Evolutionary conservation across 2,797 vertebrate species (phyloP).

Genomic region (Enteromius radiatus): DNA sequence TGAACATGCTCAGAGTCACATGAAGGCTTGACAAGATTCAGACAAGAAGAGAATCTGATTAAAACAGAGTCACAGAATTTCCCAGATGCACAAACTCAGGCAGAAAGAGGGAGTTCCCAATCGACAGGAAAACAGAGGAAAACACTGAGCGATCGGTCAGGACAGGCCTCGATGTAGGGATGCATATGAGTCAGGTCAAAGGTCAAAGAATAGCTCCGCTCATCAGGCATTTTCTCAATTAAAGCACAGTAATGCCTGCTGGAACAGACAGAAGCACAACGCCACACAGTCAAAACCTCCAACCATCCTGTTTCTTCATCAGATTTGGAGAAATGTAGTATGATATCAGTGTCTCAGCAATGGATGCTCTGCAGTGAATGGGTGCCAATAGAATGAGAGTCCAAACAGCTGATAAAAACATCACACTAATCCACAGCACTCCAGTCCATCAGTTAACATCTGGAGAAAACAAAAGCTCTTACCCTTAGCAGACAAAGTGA

Average conservation of each 20-base stretch:
- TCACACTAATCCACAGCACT: background rate
- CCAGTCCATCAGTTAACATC: no score
- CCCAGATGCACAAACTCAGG: constrained; percentile 27
- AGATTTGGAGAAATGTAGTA: background rate
- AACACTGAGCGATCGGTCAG: constrained; percentile 1
- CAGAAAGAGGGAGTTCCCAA: constrained; percentile 38
- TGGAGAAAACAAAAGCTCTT: no score
- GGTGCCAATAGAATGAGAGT: background rate
- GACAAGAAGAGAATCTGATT: constrained; percentile 42
- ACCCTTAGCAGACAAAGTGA: no score
- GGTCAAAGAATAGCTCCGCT: background rate
- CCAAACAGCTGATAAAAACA: background rate
- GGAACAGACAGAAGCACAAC: constrained; percentile 36
- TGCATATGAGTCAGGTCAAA: constrained; percentile 5
- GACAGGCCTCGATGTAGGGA: constrained; percentile 23
- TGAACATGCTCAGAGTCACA: constrained; percentile 42
- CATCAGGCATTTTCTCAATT: constrained; percentile 41
- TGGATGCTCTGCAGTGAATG: background rate
- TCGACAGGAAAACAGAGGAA: constrained; percentile 36
- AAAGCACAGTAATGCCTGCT: constrained; percentile 14
- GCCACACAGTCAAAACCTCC: constrained; percentile 43
- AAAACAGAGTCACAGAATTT: constrained; percentile 13
- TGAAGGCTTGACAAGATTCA: constrained; percentile 38
- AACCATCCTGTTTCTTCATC: background rate
- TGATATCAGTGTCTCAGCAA: background rate